Percentiles rank a stretch among this genome's conserved stretches.
Conservation (phyloP, 2,888 invertebrate species). For the Tigriopus californicus region DNA sequence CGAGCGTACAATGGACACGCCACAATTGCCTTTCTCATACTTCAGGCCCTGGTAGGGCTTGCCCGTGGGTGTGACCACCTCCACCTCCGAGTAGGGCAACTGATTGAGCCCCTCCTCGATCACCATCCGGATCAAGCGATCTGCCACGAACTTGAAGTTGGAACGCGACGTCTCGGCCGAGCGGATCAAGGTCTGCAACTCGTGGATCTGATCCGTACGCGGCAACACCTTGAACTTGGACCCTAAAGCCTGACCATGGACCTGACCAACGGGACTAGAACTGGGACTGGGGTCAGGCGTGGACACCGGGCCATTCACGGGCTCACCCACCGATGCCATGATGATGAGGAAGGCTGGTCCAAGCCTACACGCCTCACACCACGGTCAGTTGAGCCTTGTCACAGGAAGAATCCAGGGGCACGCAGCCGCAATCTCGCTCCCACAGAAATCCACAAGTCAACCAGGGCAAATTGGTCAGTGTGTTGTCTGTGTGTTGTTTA, state of each 20-base stretch:
- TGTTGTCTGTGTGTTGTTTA: too few species aligned
- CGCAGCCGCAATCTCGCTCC: too few species aligned
- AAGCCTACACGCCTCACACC: too few species aligned
- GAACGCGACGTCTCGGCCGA: conserved; percentile 55
- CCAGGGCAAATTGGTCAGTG: too few species aligned
- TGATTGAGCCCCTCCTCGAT: conserved; percentile 96
- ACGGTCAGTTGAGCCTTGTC: too few species aligned
- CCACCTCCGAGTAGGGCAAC: conserved; percentile 73
- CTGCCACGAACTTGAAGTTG: conserved; percentile 97
- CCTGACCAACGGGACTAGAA: too few species aligned
- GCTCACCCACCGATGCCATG: too few species aligned
- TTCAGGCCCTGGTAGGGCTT: conserved; percentile 75
- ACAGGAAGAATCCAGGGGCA: too few species aligned
- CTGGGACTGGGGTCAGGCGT: too few species aligned
- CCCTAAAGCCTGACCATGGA: conserved; percentile 18
- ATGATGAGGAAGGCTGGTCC: too few species aligned
- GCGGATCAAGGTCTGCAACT: conserved; percentile 32
- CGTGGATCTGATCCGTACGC: conserved; percentile 23
- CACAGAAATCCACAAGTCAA: too few species aligned
- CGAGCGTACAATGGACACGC: conserved; percentile 76
- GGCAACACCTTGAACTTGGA: conserved; percentile 22
- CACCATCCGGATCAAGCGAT: conserved; percentile 84
- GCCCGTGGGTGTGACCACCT: conserved; percentile 81
- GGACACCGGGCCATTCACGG: too few species aligned
- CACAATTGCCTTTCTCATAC: conserved; percentile 94